A percentile compares a stretch with the other conserved stretches of the same genome.
Conservation (phyloP, 2,888 invertebrate species). For the Sphaerophoria rueppellii region DNA sequence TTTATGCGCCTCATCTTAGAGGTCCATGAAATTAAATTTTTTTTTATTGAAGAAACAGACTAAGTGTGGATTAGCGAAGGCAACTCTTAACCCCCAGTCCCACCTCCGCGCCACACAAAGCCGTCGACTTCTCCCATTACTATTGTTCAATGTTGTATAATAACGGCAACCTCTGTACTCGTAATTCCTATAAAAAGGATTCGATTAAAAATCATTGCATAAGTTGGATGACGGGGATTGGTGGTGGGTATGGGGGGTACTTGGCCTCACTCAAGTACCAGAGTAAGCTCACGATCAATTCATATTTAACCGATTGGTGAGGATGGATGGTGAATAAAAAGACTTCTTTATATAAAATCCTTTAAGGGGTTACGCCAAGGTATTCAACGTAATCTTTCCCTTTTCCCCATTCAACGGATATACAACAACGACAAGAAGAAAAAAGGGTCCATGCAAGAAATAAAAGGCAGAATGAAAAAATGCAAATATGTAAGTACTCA, state of each 20-base stretch:
- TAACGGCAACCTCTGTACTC: not conserved
- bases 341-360: constrained; percentile 50
- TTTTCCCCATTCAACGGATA: constrained; percentile 2
- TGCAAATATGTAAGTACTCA: constrained; percentile 61
- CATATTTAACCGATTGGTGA: constrained; percentile 68
- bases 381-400: constrained; percentile 61
- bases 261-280: constrained; percentile 10
- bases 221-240: constrained; percentile 13
- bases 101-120: not conserved
- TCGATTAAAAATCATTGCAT: constrained; percentile 64
- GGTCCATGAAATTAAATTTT: constrained; percentile 49
- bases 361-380: constrained; percentile 63
- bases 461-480: constrained; percentile 51
- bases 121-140: too few relatives aligned
- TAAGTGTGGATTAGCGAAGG: constrained; percentile 71
- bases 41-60: constrained; percentile 63
- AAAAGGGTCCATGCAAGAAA: constrained; percentile 41
- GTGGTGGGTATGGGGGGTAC: not conserved
- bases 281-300: constrained; percentile 65
- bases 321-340: constrained; percentile 58
- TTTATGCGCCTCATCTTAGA: constrained; percentile 6
- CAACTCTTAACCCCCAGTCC: constrained; percentile 21
- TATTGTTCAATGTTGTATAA: not conserved
- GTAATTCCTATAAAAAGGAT: constrained; percentile 52
- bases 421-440: not conserved